Evolutionary conservation across 2,113 vertebrate genomes (phyloP), one percentile per base, ranked within the genome.

Genomic region (Channa argus): DNA sequence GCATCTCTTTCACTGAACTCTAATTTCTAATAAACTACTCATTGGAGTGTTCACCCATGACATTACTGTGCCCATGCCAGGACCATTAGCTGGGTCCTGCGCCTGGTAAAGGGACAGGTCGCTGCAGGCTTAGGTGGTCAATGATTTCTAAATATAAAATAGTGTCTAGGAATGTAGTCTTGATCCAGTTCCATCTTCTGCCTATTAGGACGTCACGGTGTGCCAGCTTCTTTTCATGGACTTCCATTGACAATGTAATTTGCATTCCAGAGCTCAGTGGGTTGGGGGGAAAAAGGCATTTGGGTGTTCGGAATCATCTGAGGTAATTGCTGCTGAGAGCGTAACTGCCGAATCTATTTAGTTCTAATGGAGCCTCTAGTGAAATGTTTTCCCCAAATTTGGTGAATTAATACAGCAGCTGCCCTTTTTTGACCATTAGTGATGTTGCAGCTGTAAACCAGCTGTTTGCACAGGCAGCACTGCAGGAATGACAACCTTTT

Each of bases 141-240:
- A 60, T 56, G 45, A 90, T 86, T 88, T 78, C 74, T 83, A 87
- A 90, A 91, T 78, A 84, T 87, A 76, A 79, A 87, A 84, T 78
- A 72, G 74, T 80, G 88, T 91, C 75, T 80, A 82, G 89, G 89
- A 92, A 92, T 93, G 87, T 82, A 63, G 61, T 87, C 83, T 88
- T 83, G 82, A 88, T 82, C 80, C 82, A 58, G 79, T 83, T 92
- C 89, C 86, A 89, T 91, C 82, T 72, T 86, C 70, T 77, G 79
- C 73, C 74, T 79, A 86, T 87, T 85, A 89, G 77, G 80, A 87
- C 87, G 86, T 91, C 85, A 91, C 24, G 53, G 69, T 65, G 77
- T 87, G 87, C 91, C 90, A 91, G 88, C 74, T 84, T 77, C 84
- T 90, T 90, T 91, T 91, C 83, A 91, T 86, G 83, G 83, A 66